phyloP scores from a whole-genome alignment of 30 jellyfish, hydroid and myxozoan genomes.

The Aurelia sp. region DNA sequence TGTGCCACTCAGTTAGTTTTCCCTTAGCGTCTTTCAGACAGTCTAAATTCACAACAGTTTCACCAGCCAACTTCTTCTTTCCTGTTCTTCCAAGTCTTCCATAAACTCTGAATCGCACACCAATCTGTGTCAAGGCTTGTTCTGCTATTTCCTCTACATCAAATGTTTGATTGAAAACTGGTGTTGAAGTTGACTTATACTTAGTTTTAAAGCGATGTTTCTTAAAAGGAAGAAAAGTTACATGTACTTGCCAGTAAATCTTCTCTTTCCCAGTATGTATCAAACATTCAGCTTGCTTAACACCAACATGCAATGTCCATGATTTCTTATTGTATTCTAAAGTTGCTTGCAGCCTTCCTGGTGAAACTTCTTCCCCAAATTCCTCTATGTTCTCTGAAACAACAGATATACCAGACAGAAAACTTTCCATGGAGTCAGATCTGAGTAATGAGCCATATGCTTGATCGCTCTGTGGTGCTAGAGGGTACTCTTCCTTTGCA shows the following conservation, averaged over 20 bases:
- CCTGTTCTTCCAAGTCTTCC: conserved; percentile 96
- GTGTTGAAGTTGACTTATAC: conserved; percentile 96
- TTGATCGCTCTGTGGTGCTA: conserved; percentile 44
- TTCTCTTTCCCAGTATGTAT: conserved; percentile 78
- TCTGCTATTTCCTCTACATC: conserved; percentile 89
- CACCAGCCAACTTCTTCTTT: conserved; percentile 97
- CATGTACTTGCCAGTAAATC: conserved; percentile 97
- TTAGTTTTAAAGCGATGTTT: conserved; percentile 90
- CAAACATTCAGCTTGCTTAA: conserved; percentile 94
- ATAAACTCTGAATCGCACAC: conserved; percentile 86
- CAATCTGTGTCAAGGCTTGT: conserved; percentile 89
- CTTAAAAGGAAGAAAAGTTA: conserved; percentile 89
- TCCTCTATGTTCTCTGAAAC: conserved; percentile 89
- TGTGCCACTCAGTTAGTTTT: conserved; percentile 82
- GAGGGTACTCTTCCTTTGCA: conserved; percentile 46
- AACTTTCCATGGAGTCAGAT: conserved; percentile 96
- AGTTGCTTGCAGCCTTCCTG: conserved; percentile 89
- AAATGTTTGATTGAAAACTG: conserved; percentile 89
- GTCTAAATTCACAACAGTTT: conserved; percentile 72
- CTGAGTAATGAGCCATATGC: conserved; percentile 54
- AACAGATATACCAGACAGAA: conserved; percentile 84
- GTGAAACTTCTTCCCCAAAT: conserved; percentile 93
- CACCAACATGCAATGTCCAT: conserved; percentile 92
- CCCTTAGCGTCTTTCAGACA: conserved; percentile 64
- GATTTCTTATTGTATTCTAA: conserved; percentile 75